phyloP scores from a whole-genome alignment of 35 echinoderm and acorn worm species.

The Ophioderma brevispina region DNA sequence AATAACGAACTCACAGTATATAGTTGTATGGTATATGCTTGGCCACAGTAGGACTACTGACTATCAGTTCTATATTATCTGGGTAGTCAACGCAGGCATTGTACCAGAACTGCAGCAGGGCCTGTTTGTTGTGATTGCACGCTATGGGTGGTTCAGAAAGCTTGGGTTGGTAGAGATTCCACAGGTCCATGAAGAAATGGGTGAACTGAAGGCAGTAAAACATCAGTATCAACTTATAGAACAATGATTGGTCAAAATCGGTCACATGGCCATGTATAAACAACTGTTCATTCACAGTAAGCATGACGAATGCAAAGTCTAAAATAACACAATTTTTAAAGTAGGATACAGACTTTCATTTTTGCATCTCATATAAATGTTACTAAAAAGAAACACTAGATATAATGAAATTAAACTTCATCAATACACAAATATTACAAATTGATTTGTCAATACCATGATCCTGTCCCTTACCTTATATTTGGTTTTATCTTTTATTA shows the following conservation, averaged over 20 bases:
- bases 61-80: slow-evolving; percentile 79
- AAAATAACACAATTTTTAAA: background rate
- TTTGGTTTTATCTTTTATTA: too few species aligned
- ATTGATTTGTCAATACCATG: too few species aligned
- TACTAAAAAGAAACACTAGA: too few species aligned
- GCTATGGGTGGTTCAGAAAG: slow-evolving; percentile 79
- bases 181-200: slow-evolving; percentile 69
- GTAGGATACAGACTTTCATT: background rate
- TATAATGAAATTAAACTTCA: too few species aligned
- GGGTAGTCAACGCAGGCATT: slow-evolving; percentile 79
- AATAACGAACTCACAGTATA: slow-evolving; percentile 90
- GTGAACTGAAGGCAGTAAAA: slow-evolving; percentile 47
- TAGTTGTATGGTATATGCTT: slow-evolving; percentile 91
- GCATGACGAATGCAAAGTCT: background rate
- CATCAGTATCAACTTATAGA: background rate
- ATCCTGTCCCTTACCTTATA: too few species aligned
- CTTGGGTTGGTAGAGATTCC: slow-evolving; percentile 86
- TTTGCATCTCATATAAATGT: too few species aligned
- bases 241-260: background rate
- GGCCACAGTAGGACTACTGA: slow-evolving; percentile 56
- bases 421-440: too few species aligned
- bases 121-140: slow-evolving; percentile 91
- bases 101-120: slow-evolving; percentile 86
- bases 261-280: too few species aligned
- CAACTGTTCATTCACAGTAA: background rate